phyloP scores from a whole-genome alignment of 2,888 invertebrate genomes.

The Tricholauxania praeusta region DNA sequence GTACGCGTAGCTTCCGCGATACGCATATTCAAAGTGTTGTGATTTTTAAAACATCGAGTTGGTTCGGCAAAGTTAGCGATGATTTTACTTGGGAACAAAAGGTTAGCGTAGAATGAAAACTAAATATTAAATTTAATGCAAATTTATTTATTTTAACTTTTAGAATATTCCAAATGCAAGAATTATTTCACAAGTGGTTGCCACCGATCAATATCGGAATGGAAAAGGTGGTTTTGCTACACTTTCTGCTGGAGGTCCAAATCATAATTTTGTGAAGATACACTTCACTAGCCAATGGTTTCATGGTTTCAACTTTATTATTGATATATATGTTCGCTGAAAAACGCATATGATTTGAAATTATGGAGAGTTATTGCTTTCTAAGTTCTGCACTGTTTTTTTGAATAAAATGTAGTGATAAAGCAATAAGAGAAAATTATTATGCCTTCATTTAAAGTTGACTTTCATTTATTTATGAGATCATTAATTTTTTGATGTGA shows the following conservation, averaged over 20 bases:
- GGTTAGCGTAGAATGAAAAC: conserved; percentile 37
- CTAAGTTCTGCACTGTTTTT: no score
- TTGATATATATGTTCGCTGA: conserved; percentile 64
- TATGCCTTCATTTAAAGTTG: no score
- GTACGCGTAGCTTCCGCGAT: conserved; percentile 49
- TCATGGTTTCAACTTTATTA: conserved; percentile 67
- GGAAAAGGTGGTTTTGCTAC: conserved; percentile 68
- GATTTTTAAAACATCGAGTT: conserved; percentile 49
- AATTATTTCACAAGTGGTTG: conserved; percentile 63
- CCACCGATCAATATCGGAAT: conserved; percentile 66
- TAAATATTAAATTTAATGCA: background rate
- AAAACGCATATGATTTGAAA: no score
- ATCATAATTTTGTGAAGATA: conserved; percentile 59
- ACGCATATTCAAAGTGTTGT: conserved; percentile 50
- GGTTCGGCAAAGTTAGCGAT: conserved; percentile 49
- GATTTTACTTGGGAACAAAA: conserved; percentile 48
- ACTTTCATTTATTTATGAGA: no score
- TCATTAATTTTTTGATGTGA: no score
- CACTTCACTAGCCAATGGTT: conserved; percentile 67
- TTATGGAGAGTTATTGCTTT: no score
- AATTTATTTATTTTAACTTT: background rate
- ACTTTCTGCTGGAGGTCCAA: conserved; percentile 66
- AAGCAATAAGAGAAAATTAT: no score
- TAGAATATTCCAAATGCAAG: conserved; percentile 14
- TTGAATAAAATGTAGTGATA: no score